Evolutionary conservation across 2,797 vertebrate genomes (phyloP).

Genomic region (Anguilla pacifica): DNA sequence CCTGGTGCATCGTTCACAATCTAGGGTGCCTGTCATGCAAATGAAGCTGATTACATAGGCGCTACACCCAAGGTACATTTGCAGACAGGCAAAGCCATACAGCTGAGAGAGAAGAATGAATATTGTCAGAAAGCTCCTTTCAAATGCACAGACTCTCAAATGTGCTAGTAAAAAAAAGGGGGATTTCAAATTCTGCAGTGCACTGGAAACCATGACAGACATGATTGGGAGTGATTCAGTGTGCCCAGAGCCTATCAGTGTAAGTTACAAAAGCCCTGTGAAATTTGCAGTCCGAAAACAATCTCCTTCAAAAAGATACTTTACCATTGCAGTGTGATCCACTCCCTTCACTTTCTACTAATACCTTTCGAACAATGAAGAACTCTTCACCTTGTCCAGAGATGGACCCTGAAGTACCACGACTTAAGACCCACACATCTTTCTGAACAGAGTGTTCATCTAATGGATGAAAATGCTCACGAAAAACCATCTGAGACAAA

Average conservation of each 20-base stretch:
- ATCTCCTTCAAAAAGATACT: background rate
- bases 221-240: slow-evolving; percentile 69
- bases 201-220: slow-evolving; percentile 66
- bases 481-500: background rate
- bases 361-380: background rate
- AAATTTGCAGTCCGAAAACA: background rate
- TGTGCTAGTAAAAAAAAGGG: slow-evolving; percentile 48
- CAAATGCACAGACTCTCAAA: slow-evolving; percentile 55
- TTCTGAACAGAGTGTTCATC: background rate
- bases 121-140: slow-evolving; percentile 49
- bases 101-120: slow-evolving; percentile 22
- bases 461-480: background rate
- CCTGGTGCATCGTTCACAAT: background rate
- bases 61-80: slow-evolving; percentile 28
- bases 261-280: background rate
- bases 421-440: background rate
- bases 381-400: background rate
- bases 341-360: background rate
- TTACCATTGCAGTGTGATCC: background rate
- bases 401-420: background rate
- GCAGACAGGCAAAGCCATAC: slow-evolving; percentile 32
- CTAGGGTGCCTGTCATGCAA: background rate
- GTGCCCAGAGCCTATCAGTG: slow-evolving; percentile 36
- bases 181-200: slow-evolving; percentile 53
- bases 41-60: background rate